Percentiles rank a stretch among this genome's conserved stretches.
phyloP scores from a whole-genome alignment of 2,113 vertebrate species.

The Bubo scandiacus region DNA sequence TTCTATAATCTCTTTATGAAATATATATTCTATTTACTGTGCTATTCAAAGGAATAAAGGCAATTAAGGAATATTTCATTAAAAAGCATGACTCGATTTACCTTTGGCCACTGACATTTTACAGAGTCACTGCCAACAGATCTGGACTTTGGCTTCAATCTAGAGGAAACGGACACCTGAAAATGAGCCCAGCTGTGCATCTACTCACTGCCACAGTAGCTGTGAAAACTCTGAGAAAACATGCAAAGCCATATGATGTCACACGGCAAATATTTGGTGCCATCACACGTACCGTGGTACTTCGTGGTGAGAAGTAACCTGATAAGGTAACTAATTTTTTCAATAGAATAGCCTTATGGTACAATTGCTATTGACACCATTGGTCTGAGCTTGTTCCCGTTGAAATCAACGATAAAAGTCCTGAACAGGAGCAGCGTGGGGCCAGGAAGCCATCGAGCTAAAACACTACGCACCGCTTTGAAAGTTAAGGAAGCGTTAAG shows the following conservation, averaged over 20 bases:
- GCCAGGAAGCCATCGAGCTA: background rate
- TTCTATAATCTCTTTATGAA: slow-evolving; percentile 26
- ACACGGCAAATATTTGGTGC: background rate
- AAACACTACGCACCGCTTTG: background rate
- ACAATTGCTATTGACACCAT: background rate
- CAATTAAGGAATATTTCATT: slow-evolving; percentile 31
- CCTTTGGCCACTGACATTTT: slow-evolving; percentile 28
- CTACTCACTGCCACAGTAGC: background rate
- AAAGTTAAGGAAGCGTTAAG: background rate
- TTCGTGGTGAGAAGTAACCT: background rate
- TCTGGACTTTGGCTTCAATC: slow-evolving; percentile 51
- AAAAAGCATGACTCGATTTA: slow-evolving; percentile 15
- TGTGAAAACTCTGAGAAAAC: background rate
- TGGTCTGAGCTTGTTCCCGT: background rate
- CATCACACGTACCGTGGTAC: background rate
- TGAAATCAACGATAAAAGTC: background rate
- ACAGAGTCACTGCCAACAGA: background rate
- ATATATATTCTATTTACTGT: background rate
- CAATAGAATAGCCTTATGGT: background rate
- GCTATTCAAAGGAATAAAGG: background rate
- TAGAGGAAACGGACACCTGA: slow-evolving; percentile 19
- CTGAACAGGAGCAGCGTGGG: background rate
- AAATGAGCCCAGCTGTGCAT: background rate
- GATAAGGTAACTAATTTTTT: background rate
- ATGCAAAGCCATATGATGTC: background rate